phyloP scores from a whole-genome alignment of 2,113 vertebrate species.

The Pseudorhombus dupliciocellatus region DNA sequence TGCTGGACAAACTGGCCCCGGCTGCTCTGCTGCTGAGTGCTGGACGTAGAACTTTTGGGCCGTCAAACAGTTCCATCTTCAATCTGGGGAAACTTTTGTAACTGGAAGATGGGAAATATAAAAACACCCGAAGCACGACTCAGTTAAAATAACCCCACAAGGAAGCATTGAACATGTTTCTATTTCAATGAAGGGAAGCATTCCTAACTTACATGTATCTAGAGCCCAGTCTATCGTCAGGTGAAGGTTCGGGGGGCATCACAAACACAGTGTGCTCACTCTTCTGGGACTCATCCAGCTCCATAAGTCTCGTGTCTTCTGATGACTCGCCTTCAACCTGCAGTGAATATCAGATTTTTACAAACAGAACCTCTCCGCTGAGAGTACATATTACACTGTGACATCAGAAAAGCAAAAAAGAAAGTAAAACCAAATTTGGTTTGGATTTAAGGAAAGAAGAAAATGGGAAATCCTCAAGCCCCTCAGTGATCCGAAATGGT shows the following conservation, averaged over 20 bases:
- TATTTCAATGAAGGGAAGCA: background rate
- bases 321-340: constrained; percentile 89
- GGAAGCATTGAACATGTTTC: background rate
- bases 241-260: constrained; percentile 89
- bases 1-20: constrained; percentile 87
- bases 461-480: constrained; percentile 34
- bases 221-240: constrained; percentile 79
- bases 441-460: constrained; percentile 21
- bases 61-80: constrained; percentile 90
- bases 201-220: constrained; percentile 85
- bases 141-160: background rate
- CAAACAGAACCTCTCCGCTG: background rate
- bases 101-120: constrained; percentile 70
- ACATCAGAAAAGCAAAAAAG: background rate
- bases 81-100: constrained; percentile 92
- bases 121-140: background rate
- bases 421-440: background rate
- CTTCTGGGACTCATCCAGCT: constrained; percentile 96
- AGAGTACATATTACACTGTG: background rate
- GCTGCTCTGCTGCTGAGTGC: constrained; percentile 84
- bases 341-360: constrained; percentile 12
- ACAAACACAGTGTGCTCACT: constrained; percentile 97
- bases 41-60: constrained; percentile 85
- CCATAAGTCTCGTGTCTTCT: constrained; percentile 90
- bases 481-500: background rate